Conservation (phyloP, 2,113 vertebrate species). For the Hypanus sabinus region DNA sequence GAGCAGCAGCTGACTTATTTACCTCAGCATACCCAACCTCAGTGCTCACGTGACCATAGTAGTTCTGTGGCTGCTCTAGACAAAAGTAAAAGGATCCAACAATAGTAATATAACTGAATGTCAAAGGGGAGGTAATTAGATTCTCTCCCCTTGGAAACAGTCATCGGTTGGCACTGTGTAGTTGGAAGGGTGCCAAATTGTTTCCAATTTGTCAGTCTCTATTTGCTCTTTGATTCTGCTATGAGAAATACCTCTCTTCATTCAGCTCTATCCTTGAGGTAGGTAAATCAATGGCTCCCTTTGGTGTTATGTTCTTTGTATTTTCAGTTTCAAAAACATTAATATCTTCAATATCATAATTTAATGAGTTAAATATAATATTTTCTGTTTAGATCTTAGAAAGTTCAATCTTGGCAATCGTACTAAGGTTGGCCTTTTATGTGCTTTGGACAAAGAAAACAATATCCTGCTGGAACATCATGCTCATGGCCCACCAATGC, state of each 20-base stretch:
- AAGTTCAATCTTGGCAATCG: slow-evolving; percentile 81
- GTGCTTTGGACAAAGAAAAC: slow-evolving; percentile 78
- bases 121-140: too few species aligned
- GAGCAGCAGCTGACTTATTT: too few species aligned
- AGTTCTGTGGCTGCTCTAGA: too few species aligned
- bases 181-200: neutral
- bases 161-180: neutral
- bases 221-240: neutral
- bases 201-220: neutral
- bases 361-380: neutral
- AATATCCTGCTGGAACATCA: slow-evolving; percentile 78
- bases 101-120: too few species aligned
- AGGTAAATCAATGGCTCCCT: neutral
- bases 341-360: neutral
- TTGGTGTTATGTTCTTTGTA: neutral
- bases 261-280: neutral
- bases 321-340: neutral
- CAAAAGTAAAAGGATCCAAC: too few species aligned
- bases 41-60: too few species aligned
- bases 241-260: neutral
- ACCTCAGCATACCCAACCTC: too few species aligned
- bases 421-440: slow-evolving; percentile 82
- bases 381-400: slow-evolving; percentile 66
- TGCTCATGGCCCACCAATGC: slow-evolving; percentile 88
- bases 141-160: too few species aligned